phyloP scores from a whole-genome alignment of 2,797 vertebrate genomes.

The Sus cebifrons region DNA sequence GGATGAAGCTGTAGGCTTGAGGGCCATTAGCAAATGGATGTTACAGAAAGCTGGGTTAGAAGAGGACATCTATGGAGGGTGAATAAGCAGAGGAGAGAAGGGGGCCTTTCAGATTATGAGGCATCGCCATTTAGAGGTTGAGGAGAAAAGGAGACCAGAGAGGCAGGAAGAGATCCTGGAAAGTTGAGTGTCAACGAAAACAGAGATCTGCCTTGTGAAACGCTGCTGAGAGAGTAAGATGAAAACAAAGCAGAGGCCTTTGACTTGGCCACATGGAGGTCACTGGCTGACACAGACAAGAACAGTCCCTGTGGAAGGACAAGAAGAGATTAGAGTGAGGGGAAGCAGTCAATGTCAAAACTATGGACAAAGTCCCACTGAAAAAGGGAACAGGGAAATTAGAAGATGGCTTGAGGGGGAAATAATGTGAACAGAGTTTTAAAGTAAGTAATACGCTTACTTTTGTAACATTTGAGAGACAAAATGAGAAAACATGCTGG shows the following conservation, averaged over 20 bases:
- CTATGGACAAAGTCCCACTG: background rate
- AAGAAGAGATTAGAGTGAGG: background rate
- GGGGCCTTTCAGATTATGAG: background rate
- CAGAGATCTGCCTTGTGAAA: background rate
- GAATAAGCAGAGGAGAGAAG: background rate
- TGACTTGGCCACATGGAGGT: background rate
- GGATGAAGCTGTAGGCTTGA: slow-evolving; percentile 1
- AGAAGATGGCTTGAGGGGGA: background rate
- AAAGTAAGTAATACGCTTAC: slow-evolving; percentile 46
- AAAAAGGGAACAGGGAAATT: background rate
- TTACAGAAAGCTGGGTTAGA: slow-evolving; percentile 28
- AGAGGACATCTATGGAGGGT: background rate
- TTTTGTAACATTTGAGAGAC: slow-evolving; percentile 41
- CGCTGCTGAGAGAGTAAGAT: background rate
- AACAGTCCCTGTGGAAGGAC: background rate
- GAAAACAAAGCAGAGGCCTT: slow-evolving; percentile 15
- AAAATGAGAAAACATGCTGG: slow-evolving; percentile 62
- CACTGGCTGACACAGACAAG: background rate
- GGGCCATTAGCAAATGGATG: slow-evolving; percentile 8
- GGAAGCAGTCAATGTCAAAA: background rate
- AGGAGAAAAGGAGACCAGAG: background rate
- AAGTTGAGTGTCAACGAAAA: background rate
- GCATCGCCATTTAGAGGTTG: background rate
- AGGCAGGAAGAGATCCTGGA: background rate
- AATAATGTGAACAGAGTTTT: background rate